Evolutionary conservation across 2,797 vertebrate species (phyloP).

Genomic region (Notolabrus celidotus): DNA sequence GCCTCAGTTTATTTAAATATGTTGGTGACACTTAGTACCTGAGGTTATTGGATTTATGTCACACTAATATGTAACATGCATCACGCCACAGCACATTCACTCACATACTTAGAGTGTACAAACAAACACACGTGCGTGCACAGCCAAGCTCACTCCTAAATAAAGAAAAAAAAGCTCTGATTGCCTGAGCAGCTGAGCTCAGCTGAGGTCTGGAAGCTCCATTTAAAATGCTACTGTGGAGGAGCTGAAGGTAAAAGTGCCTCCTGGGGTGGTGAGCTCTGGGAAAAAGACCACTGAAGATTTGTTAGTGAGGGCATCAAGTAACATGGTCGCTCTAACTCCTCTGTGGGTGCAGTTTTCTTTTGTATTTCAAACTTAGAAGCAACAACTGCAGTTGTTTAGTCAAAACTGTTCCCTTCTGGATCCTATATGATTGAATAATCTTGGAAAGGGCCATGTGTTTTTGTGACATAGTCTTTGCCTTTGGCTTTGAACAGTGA

Average conservation of each 20-base stretch:
- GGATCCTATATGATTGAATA: not conserved
- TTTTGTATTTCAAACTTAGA: not conserved
- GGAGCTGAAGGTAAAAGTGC: slow-evolving; percentile 55
- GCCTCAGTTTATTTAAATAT: slow-evolving; percentile 64
- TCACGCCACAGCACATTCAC: slow-evolving; percentile 49
- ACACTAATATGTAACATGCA: slow-evolving; percentile 69
- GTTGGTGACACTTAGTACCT: slow-evolving; percentile 68
- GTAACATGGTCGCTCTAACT: slow-evolving; percentile 49
- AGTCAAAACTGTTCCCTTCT: not conserved
- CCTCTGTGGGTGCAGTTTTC: not conserved
- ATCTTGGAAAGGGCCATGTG: not conserved
- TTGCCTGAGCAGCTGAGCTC: slow-evolving; percentile 82
- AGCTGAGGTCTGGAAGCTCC: slow-evolving; percentile 76
- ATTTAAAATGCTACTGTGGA: slow-evolving; percentile 69
- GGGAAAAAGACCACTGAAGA: slow-evolving; percentile 60
- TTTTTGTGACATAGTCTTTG: too few relatives aligned
- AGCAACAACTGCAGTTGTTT: not conserved
- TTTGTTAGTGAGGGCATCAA: slow-evolving; percentile 73
- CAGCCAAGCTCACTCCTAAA: slow-evolving; percentile 43
- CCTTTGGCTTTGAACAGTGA: too few relatives aligned
- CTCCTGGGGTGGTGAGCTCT: slow-evolving; percentile 62
- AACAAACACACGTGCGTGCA: slow-evolving; percentile 64
- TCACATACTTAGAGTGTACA: slow-evolving; percentile 56
- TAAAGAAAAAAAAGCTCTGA: slow-evolving; percentile 67
- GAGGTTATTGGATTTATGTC: slow-evolving; percentile 67